Percentiles rank a stretch among this genome's conserved stretches.
These are phyloP conservation scores for Ganaspis brasiliensis DNA, from an alignment of 2,888 invertebrate genomes.

Conservation along the genomic window DNA sequence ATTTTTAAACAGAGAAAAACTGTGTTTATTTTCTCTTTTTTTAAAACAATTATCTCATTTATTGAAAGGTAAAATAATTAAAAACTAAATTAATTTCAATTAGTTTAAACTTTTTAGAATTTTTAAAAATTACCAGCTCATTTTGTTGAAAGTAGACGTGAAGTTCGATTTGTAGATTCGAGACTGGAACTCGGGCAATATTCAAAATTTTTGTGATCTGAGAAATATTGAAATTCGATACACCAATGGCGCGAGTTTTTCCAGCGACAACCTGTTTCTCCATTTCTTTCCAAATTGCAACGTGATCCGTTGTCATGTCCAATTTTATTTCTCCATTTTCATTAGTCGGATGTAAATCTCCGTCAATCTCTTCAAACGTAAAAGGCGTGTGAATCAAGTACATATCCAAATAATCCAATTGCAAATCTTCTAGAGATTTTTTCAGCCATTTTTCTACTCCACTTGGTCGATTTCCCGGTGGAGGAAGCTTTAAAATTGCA, in stretches of 20 bases:
- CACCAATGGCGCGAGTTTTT: constrained; percentile 88
- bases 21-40: too few relatives aligned
- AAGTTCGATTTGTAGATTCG: constrained; percentile 86
- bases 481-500: constrained; percentile 74
- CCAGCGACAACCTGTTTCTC: constrained; percentile 87
- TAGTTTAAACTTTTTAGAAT: too few relatives aligned
- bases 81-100: too few relatives aligned
- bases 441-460: constrained; percentile 86
- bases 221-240: constrained; percentile 90
- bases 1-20: too few relatives aligned
- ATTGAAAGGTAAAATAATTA: too few relatives aligned
- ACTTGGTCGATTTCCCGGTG: constrained; percentile 84
- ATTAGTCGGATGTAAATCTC: constrained; percentile 85
- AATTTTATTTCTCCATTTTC: constrained; percentile 85
- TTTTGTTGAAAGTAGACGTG: constrained; percentile 89
- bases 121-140: constrained; percentile 78
- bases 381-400: constrained; percentile 92
- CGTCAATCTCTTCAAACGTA: constrained; percentile 84
- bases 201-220: constrained; percentile 87
- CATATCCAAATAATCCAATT: constrained; percentile 90
- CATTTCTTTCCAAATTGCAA: constrained; percentile 89
- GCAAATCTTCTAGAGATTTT: constrained; percentile 86
- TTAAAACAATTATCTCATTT: too few relatives aligned
- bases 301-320: constrained; percentile 86
- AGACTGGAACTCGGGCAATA: constrained; percentile 83